Evolutionary conservation across 2,888 invertebrate genomes (phyloP).

Genomic region (Hermaeophaga mercurialis): DNA sequence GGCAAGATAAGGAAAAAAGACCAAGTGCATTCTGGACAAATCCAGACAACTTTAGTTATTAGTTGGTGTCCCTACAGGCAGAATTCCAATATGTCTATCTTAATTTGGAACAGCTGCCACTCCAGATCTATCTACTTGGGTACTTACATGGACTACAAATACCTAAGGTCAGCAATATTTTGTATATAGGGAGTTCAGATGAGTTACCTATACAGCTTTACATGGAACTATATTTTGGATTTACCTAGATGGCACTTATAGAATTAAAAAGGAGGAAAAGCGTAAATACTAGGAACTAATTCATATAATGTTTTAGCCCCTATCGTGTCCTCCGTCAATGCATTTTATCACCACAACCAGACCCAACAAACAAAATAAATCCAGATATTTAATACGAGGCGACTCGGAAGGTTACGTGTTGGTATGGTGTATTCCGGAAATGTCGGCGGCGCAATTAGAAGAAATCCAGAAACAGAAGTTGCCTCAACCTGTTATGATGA

Average conservation of each 20-base stretch:
- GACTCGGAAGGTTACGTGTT: slow-evolving; percentile 91
- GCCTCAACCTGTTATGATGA: slow-evolving; percentile 59
- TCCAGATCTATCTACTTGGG: too few relatives aligned
- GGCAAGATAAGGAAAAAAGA: too few relatives aligned
- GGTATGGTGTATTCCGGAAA: slow-evolving; percentile 88
- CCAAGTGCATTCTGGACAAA: too few relatives aligned
- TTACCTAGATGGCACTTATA: not conserved
- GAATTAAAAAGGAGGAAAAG: not conserved
- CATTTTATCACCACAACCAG: slow-evolving; percentile 73
- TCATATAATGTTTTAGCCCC: slow-evolving; percentile 62
- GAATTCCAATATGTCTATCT: too few relatives aligned
- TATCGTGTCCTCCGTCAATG: slow-evolving; percentile 93
- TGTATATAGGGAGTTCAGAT: too few relatives aligned
- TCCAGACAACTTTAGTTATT: too few relatives aligned
- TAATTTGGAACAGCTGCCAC: too few relatives aligned
- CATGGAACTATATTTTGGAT: too few relatives aligned
- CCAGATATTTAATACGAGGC: slow-evolving; percentile 77
- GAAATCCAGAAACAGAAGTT: slow-evolving; percentile 64
- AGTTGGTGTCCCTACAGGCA: too few relatives aligned
- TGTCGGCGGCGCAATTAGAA: slow-evolving; percentile 67
- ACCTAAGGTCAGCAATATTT: too few relatives aligned
- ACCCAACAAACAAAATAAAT: slow-evolving; percentile 65
- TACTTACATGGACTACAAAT: too few relatives aligned
- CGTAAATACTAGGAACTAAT: not conserved
- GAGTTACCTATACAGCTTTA: too few relatives aligned